Evolutionary conservation across 2,797 vertebrate genomes (phyloP).

Genomic region (Notamacropus eugenii): DNA sequence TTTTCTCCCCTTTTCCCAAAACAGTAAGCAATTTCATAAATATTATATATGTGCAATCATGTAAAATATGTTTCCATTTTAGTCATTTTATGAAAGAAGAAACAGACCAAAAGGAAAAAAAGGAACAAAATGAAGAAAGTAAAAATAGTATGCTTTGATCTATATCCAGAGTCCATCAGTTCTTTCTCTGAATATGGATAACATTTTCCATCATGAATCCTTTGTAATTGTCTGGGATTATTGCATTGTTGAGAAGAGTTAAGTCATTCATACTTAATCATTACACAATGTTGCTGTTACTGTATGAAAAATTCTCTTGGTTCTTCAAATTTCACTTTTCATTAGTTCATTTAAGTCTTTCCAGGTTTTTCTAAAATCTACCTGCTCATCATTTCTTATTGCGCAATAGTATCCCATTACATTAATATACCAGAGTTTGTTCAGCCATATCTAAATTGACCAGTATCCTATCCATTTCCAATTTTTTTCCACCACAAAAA

Average conservation of each 20-base stretch:
- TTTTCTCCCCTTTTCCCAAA: neutral
- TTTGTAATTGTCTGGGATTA: too few species aligned
- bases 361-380: neutral
- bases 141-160: neutral
- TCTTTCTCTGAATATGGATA: neutral
- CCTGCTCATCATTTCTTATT: neutral
- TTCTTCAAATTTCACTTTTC: neutral
- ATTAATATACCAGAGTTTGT: neutral
- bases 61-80: neutral
- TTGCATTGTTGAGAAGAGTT: too few species aligned
- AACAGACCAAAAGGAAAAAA: neutral
- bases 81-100: neutral
- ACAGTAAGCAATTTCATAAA: neutral
- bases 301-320: neutral
- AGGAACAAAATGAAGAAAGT: neutral
- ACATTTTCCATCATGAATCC: neutral
- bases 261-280: too few species aligned
- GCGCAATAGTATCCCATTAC: too few species aligned
- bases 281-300: neutral
- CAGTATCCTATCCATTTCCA: neutral
- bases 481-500: neutral
- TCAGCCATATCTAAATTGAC: neutral
- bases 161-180: neutral
- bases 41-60: neutral
- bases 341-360: neutral